Evolutionary conservation across 1,140 invertebrate species (phyloP).

Genomic region (Aphis craccivora): DNA sequence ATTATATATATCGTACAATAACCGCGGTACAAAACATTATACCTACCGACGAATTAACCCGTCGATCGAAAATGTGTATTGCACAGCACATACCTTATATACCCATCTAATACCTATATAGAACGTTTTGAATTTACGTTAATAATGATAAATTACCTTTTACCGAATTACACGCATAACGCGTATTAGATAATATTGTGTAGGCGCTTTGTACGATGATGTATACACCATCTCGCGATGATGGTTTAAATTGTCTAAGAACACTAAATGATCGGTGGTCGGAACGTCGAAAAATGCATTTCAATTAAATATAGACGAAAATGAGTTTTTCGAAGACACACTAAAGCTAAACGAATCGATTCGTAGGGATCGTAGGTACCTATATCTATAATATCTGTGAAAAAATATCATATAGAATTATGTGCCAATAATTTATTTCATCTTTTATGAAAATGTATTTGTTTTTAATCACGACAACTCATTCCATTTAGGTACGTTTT

Average conservation of each 20-base stretch:
- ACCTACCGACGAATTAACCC: background rate
- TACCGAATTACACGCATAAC: background rate
- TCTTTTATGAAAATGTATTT: background rate
- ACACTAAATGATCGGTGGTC: background rate
- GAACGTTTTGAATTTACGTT: background rate
- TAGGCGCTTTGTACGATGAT: background rate
- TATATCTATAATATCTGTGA: no score
- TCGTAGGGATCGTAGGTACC: background rate
- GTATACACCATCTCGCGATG: no score
- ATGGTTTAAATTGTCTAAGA: background rate
- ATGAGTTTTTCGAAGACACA: background rate
- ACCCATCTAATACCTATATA: background rate
- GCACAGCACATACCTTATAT: background rate
- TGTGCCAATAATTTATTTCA: no score
- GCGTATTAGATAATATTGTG: background rate
- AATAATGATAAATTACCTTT: conserved; percentile 6
- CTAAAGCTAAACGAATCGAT: background rate
- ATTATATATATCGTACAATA: background rate
- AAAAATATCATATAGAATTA: background rate
- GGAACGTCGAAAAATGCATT: background rate
- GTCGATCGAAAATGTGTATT: conserved; percentile 10
- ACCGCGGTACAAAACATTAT: background rate
- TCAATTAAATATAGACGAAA: background rate
- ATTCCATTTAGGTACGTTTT: background rate
- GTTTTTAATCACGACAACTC: background rate